Base-by-base conservation (phyloP, 2,888 invertebrate species). In the Orgyia antiqua region DNA sequence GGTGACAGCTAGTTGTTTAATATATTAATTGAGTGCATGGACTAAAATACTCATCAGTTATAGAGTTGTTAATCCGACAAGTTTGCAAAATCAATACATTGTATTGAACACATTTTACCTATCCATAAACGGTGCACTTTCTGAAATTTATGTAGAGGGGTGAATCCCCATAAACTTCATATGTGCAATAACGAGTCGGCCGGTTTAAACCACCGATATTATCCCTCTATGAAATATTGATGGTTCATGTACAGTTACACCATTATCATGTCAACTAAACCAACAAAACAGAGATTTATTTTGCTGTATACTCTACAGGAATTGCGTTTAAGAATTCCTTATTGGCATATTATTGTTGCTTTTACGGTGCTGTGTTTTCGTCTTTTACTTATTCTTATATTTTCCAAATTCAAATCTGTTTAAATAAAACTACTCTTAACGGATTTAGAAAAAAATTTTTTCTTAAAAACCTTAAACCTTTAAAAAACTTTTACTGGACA, bases 141-240 rank as follows among this genome's bases (percentile, higher is more conserved):
- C 66, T 68, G 57, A 73, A 78, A 82, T 84, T 79, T 83, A 80
- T 83, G 73, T 74, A 68, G 58, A 61, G 59, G 68, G 80, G 79
- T 72, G 72, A 63, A 56, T 63, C 78, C 77, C 82, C 68, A 79
- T 78, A 77, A 78, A 78, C 69, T 73, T 77, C 75, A 74, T 72
- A 79, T 77, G 76, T 70, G 79, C 79, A 73, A 71, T 71, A 75
- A 70, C 73, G 74, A 71, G 58, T 69, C 65, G 75, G 68, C 69
- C 73, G 62, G 77, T 80, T 80, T 78, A 74, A 80, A 75, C 75
- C 73, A 51, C 64, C 60, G 56, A 76, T 77, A 78, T 79, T 68
- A 64, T 60, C 61, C 58, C 56, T 50, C 53, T 66, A 77, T 83
- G 82, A 80, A 80, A 82, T 82, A 82, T 82, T 75, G 75, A 79